Evolutionary conservation across 2,113 vertebrate species (phyloP).

Genomic region (Tilapia sparmanii): DNA sequence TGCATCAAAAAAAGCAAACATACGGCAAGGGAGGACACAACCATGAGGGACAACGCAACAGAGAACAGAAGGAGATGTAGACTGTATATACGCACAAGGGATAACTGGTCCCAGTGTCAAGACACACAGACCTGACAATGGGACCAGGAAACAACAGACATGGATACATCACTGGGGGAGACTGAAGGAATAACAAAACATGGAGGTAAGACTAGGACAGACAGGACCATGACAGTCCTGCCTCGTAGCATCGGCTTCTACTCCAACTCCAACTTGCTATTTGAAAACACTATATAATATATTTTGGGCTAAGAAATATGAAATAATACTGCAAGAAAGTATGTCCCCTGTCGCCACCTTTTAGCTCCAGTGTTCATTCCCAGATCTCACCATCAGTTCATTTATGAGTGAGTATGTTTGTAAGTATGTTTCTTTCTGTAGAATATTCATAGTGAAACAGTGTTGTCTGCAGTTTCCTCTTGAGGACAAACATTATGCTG

Average conservation of each 20-base stretch:
- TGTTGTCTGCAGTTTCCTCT: background rate
- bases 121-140: background rate
- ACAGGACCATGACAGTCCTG: background rate
- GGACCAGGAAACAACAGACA: background rate
- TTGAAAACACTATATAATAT: background rate
- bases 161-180: background rate
- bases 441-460: background rate
- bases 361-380: background rate
- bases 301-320: background rate
- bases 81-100: background rate
- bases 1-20: background rate
- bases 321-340: background rate
- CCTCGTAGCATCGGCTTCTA: background rate
- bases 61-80: background rate
- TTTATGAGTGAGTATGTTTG: background rate
- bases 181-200: background rate
- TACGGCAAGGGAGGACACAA: background rate
- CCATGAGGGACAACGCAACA: accelerated
- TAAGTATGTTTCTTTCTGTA: background rate
- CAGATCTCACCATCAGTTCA: background rate
- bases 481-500: background rate
- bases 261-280: background rate
- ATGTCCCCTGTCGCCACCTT: background rate
- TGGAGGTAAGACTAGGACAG: background rate
- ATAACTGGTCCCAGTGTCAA: background rate